A percentile compares a stretch with the other conserved stretches of the same genome.
Evolutionary conservation across 2,113 vertebrate genomes (phyloP).

Genomic region (Phalacrocorax aristotelis): DNA sequence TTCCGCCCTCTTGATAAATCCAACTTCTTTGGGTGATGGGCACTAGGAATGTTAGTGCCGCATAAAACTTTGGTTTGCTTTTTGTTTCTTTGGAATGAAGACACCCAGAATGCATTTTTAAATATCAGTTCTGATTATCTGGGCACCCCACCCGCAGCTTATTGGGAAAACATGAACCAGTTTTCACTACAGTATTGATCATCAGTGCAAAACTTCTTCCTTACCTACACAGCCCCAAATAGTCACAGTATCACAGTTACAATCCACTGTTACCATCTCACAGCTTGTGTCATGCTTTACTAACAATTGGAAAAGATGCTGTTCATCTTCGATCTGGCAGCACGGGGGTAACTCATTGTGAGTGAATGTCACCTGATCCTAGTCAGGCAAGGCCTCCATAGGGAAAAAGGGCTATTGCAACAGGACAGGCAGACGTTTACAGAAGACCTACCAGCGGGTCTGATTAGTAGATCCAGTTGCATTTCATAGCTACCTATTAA

Average conservation of each 20-base stretch:
- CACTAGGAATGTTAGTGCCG: not conserved
- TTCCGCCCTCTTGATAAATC: not conserved
- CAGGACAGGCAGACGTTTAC: not conserved
- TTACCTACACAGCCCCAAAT: not conserved
- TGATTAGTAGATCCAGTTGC: not conserved
- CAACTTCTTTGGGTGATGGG: not conserved
- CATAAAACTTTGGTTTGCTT: not conserved
- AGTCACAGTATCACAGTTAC: not conserved
- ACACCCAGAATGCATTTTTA: not conserved
- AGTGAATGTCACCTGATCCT: not conserved
- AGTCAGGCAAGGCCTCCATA: not conserved
- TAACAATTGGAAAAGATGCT: not conserved
- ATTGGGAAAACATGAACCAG: not conserved
- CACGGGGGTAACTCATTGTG: not conserved
- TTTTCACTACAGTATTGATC: not conserved
- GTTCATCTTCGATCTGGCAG: not conserved
- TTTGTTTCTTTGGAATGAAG: not conserved
- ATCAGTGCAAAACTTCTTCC: not conserved
- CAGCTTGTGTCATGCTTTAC: fast-evolving
- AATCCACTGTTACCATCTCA: not conserved
- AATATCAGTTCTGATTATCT: not conserved
- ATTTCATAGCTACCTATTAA: not conserved
- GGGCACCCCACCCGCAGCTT: not conserved
- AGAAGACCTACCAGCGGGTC: not conserved
- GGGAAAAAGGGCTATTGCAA: not conserved